phyloP scores from a whole-genome alignment of 2,113 vertebrate genomes.

The Daphoenositta chrysoptera region DNA sequence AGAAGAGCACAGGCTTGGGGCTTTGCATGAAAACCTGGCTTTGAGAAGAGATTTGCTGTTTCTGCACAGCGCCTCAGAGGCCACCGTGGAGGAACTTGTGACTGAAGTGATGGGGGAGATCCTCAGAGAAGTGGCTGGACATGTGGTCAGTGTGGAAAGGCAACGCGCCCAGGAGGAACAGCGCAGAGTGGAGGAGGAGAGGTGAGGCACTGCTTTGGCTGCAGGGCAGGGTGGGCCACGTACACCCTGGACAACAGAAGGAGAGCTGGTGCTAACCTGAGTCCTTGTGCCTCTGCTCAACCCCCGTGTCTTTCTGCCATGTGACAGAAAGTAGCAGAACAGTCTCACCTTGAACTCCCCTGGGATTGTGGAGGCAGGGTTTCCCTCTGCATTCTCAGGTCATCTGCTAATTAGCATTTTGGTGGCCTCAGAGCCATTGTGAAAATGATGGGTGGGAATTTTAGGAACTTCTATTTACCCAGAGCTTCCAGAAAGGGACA shows the following conservation, averaged over 20 bases:
- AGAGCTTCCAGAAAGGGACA: background rate
- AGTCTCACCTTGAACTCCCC: background rate
- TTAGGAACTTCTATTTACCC: background rate
- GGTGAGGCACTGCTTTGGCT: constrained; percentile 59
- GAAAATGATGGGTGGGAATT: background rate
- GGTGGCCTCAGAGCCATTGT: background rate
- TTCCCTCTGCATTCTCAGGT: fast-evolving
- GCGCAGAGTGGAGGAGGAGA: constrained; percentile 81
- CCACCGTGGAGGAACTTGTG: constrained; percentile 73
- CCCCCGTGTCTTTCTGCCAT: fast-evolving
- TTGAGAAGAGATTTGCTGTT: background rate
- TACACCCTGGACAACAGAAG: fast-evolving
- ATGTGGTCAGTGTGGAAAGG: constrained; percentile 68
- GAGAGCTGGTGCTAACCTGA: background rate
- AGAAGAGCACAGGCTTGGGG: background rate
- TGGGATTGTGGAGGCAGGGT: background rate
- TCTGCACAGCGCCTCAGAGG: constrained; percentile 72
- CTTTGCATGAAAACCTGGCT: background rate
- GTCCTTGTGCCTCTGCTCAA: background rate
- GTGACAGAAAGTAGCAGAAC: fast-evolving
- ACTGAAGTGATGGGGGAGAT: constrained; percentile 72
- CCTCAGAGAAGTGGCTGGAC: constrained; percentile 69
- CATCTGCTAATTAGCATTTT: background rate
- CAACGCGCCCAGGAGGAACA: constrained; percentile 78
- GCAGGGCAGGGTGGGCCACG: background rate